Evolutionary conservation across 2,888 invertebrate species (phyloP), one percentile per base, ranked within the genome.

Genomic region (Fragum sueziense): DNA sequence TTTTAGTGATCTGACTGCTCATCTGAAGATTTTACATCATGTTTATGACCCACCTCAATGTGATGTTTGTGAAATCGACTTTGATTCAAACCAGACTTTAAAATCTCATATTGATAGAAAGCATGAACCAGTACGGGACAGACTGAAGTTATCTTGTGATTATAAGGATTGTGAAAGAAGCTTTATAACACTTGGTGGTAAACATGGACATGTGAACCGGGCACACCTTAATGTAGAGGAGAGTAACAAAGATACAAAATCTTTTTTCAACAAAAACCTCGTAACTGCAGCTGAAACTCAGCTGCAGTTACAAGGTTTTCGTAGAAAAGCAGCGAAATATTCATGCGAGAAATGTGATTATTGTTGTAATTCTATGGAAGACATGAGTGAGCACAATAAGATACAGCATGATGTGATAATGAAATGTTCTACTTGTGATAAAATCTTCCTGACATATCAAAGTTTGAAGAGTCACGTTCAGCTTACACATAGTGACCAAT

Each of bases 51-150:
- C 81, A 2, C 81, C 76, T 20, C 70, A 85, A 20, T 89, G 88
- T 77, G 88, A 88, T 78, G 71, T 87, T 22, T 88, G 87, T 84
- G 85, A 89, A 61, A 62, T 74, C 33, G 81, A 83, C 20, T 86
- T 88, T 74, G 83, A 84, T 51, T 74, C 72, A 11, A 33, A 20
- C 0, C 71, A 74, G 9, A 71, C 79, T 20, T 27, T 88, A n/a
- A 69, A 79, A 3, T 52, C 59, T 25, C 88, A 88, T 71, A 67
- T 88, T n/a, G 74, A 81, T 2, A 77, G 47, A 17, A 84, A 74
- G 47, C 88, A 88, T 82, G 85, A 86, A 9, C 88, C 88, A 11
- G 70, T 67, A 14, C 41, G 62, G 20, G 25, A 84, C 33, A 51
- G 34, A 27, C 27, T 29, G 2, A 62, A 61, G 27, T 77, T 78